Evolutionary conservation across 1,140 invertebrate genomes (phyloP), one percentile per base, ranked within the genome.

Genomic region (Drosophila watanabei): DNA sequence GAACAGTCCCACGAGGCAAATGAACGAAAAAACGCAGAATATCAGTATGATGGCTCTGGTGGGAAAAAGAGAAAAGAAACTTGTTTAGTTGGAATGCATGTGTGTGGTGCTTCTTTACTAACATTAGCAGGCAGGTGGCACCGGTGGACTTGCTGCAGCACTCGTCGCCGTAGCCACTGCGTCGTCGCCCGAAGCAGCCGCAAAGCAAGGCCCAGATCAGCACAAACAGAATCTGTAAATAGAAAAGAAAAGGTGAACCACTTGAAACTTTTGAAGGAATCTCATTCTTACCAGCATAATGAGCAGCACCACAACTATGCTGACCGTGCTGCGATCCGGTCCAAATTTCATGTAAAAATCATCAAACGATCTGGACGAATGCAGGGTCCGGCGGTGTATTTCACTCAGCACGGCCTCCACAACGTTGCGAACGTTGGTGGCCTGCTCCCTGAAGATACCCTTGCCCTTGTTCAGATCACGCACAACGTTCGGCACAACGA

Each of bases 61-160:
- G 94, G 3, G 80, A 9, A 66, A 20, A 81, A 18, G 2, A 45
- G 2, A 82, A 13, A 54, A 13, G 10, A n/a, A 80, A 33, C 3
- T 8, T 28, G n/a, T 52, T 20, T 5, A 16, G 10, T 58, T 30
- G 13, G 46, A 46, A n/a, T 20, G 9, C 30, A n/a, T 6, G 5
- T 16, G 2, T 18, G 16, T 13, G n/a, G 45, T 24, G 0, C 16
- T 2, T 18, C 4, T 5, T 2, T 1, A 95, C 95, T 94, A 94
- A 98, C 97, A 96, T 95, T 93, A 98, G 96, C 7, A 98, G 94
- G 84, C 97, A 97, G 35, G 95, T 94, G 41, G 97, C 95, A 28
- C 97, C 98, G 13, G 96, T 95, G 63, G 96, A 96, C 94, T 97
- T 97, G 93, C 97, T 97, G 92, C 97, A 97, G 90, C 96, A 98